Percentiles rank a stretch among this genome's conserved stretches.
These are phyloP conservation scores for Lithophane ornitopus DNA, from an alignment of 2,888 invertebrate genomes.

Conservation along the genomic window DNA sequence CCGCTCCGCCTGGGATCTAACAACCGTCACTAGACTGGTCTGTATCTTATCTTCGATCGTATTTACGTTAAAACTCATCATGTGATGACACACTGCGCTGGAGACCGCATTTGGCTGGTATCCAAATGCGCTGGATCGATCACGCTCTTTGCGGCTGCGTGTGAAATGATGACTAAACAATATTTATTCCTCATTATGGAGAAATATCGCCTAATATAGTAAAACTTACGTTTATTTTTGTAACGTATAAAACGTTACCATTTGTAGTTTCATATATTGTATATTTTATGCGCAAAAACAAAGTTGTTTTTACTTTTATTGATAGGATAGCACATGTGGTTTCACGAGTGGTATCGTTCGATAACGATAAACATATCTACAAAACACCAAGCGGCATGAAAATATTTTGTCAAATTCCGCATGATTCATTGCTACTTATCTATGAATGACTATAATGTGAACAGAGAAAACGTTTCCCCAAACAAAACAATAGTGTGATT, in stretches of 20 bases:
- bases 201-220: slow-evolving; percentile 38
- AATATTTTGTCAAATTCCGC: slow-evolving; percentile 46
- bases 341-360: slow-evolving; percentile 49
- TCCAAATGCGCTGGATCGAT: slow-evolving; percentile 88
- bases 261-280: slow-evolving; percentile 28
- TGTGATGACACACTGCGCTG: slow-evolving; percentile 74
- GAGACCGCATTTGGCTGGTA: slow-evolving; percentile 83
- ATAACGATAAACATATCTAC: slow-evolving; percentile 53
- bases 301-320: slow-evolving; percentile 52
- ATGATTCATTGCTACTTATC: slow-evolving; percentile 64
- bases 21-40: slow-evolving; percentile 90
- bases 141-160: slow-evolving; percentile 81
- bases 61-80: slow-evolving; percentile 60
- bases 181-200: slow-evolving; percentile 60
- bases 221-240: slow-evolving; percentile 1
- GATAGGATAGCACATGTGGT: slow-evolving; percentile 53
- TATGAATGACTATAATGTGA: slow-evolving; percentile 46
- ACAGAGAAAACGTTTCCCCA: slow-evolving; percentile 33
- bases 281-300: slow-evolving; percentile 42
- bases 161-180: slow-evolving; percentile 79
- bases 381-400: slow-evolving; percentile 31
- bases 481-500: slow-evolving; percentile 59
- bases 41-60: slow-evolving; percentile 79
- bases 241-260: slow-evolving; percentile 6
- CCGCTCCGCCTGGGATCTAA: slow-evolving; percentile 91